Evolutionary conservation across 2,888 invertebrate species (phyloP).

Genomic region (Polydrusus cervinus): DNA sequence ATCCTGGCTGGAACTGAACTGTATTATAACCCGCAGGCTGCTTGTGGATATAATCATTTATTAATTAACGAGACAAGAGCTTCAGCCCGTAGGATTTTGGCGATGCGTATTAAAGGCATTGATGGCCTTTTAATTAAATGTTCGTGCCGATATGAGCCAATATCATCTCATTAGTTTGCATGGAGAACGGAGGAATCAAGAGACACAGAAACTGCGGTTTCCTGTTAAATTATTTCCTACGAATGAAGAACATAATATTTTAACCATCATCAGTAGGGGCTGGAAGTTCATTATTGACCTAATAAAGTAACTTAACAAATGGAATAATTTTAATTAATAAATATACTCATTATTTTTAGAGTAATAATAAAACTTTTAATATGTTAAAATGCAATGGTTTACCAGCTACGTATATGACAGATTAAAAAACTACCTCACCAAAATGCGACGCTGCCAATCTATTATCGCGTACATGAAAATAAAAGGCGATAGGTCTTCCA

Average conservation of each 20-base stretch:
- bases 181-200: slow-evolving; percentile 7
- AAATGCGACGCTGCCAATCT: no score
- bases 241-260: neutral
- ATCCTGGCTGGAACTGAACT: slow-evolving; percentile 37
- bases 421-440: no score
- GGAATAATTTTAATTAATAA: no score
- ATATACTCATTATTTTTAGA: no score
- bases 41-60: slow-evolving; percentile 67
- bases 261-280: no score
- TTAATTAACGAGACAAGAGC: slow-evolving; percentile 67
- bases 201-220: slow-evolving; percentile 18
- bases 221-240: neutral
- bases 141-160: slow-evolving; percentile 27
- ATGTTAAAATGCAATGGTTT: no score
- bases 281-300: no score
- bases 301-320: no score
- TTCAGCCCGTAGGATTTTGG: slow-evolving; percentile 62
- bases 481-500: no score
- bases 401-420: no score
- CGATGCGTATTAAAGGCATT: slow-evolving; percentile 41
- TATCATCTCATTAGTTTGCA: slow-evolving; percentile 53
- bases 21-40: slow-evolving; percentile 57
- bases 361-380: no score
- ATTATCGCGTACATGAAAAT: no score
- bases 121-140: slow-evolving; percentile 42